A percentile compares a stretch with the other conserved stretches of the same genome.
Conservation (phyloP, 2,888 invertebrate species). For the Lasius platythorax region DNA sequence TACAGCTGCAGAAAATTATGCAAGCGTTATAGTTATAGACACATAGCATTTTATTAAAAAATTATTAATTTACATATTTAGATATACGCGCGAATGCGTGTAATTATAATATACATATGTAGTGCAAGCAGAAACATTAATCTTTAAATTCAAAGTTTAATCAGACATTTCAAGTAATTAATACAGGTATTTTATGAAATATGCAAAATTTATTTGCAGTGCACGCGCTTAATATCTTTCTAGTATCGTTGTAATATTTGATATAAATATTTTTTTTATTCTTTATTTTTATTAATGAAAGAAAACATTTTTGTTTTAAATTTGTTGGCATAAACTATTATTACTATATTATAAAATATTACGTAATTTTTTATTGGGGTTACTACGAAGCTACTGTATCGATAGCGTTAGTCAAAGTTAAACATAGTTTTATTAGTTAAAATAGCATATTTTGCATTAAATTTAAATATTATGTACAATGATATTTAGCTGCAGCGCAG, state of each 20-base stretch:
- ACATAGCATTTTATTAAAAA: neutral
- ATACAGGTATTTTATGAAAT: neutral
- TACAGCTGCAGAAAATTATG: neutral
- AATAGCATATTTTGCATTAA: neutral
- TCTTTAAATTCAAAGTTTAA: neutral
- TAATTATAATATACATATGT: neutral
- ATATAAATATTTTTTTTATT: neutral
- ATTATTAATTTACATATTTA: conserved; percentile 26
- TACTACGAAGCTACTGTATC: neutral
- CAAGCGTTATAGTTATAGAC: neutral
- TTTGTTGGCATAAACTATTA: neutral
- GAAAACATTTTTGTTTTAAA: too few relatives aligned
- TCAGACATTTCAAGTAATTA: neutral
- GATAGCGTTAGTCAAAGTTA: neutral
- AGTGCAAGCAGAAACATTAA: neutral
- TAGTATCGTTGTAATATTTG: neutral
- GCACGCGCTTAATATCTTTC: neutral
- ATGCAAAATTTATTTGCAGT: neutral
- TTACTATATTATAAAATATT: neutral
- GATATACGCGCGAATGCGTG: neutral
- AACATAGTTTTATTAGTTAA: neutral
- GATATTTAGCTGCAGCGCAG: neutral
- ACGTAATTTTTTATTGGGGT: neutral
- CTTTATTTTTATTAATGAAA: neutral
- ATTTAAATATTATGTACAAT: neutral